Conservation (phyloP, 1,140 invertebrate genomes). For the Neodiprion lecontei region DNA sequence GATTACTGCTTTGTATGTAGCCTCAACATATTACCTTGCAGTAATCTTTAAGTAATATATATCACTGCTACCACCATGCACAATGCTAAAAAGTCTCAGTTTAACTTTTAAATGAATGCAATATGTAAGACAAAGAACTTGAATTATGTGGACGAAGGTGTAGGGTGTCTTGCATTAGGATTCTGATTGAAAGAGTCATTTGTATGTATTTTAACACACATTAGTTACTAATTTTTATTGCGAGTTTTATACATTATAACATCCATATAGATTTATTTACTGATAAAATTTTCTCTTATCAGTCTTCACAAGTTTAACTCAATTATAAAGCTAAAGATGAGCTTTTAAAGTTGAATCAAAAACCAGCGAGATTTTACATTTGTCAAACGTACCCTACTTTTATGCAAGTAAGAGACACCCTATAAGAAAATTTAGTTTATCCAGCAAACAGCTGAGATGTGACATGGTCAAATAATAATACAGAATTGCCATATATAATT, state of each 20-base stretch:
- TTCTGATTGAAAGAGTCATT: neutral
- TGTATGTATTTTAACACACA: too few species aligned
- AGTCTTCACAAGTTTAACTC: neutral
- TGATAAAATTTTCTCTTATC: neutral
- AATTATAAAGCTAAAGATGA: too few species aligned
- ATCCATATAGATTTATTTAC: too few species aligned
- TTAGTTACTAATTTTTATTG: too few species aligned
- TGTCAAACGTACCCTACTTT: too few species aligned
- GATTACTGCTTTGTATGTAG: neutral
- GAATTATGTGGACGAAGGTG: neutral
- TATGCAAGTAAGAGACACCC: too few species aligned
- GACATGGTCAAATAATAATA: too few species aligned
- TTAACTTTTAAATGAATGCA: neutral
- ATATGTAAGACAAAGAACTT: neutral
- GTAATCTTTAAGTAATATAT: conserved; percentile 2
- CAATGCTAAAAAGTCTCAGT: neutral
- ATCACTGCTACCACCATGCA: neutral
- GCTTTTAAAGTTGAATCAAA: neutral
- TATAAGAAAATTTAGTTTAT: too few species aligned
- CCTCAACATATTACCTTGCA: neutral
- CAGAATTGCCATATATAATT: too few species aligned
- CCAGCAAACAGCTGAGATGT: too few species aligned
- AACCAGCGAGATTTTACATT: too few species aligned
- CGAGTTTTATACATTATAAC: too few species aligned
- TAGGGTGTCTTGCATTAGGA: neutral